These are phyloP conservation scores for Henicopernis longicauda DNA, from an alignment of 2,113 vertebrate genomes.

Conservation along the genomic window DNA sequence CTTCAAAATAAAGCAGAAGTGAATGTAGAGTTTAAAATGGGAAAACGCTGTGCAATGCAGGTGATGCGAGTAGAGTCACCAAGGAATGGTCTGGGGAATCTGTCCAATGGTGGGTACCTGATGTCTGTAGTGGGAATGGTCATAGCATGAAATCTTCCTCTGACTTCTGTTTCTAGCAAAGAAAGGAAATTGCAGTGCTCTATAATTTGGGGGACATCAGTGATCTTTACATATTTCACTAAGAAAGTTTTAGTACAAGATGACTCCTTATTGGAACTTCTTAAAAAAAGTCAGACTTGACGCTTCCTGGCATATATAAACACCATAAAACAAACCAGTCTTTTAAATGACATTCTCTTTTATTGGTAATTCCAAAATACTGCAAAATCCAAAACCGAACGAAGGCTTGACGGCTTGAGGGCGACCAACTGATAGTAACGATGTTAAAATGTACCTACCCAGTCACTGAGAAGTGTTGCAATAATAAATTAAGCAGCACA, in stretches of 20 bases:
- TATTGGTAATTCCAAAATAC: no score
- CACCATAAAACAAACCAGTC: no score
- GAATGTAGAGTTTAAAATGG: neutral
- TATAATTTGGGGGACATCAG: neutral
- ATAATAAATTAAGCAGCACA: no score
- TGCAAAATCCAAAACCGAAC: no score
- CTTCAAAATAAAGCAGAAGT: neutral
- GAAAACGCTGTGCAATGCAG: neutral
- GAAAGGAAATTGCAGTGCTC: neutral
- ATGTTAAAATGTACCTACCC: no score
- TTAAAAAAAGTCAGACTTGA: accelerated
- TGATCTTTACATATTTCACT: neutral
- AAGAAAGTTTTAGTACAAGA: neutral
- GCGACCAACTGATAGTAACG: no score
- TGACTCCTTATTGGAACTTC: neutral
- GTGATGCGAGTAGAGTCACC: neutral
- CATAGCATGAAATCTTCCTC: neutral
- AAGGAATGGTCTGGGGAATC: neutral
- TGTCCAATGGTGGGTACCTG: neutral
- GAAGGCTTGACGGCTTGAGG: no score
- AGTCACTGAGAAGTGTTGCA: no score
- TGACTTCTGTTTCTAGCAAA: neutral
- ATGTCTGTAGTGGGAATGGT: neutral
- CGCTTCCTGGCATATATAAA: no score
- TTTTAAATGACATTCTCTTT: no score